Evolutionary conservation across 2,113 vertebrate species (phyloP), one percentile per base, ranked within the genome.

Genomic region (Pelvicachromis taeniatus): DNA sequence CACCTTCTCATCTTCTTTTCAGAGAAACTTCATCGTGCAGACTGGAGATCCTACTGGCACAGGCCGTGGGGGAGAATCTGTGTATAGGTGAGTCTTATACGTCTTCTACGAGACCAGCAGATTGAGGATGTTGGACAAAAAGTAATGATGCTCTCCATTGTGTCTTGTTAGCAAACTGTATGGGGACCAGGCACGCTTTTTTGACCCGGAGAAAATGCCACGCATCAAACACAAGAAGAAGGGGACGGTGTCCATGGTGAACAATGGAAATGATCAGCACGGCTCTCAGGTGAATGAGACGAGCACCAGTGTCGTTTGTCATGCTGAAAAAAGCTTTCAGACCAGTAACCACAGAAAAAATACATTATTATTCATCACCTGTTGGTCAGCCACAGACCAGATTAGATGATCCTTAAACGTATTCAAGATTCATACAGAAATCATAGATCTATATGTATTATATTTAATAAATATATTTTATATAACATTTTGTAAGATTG

Each of bases 171-270:
- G 99, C 91, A 98, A 98, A 16, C 95, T 99, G 4, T 99, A 99
- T 19, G 99, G 99, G n/a, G 97, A 99, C 91, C 99, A 99, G 91
- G 99, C 98, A 42, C 95, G 96, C 84, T 99, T 97, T 94, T 99
- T 99, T 82, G 98, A 99, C 31, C 90, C 93, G 8, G 98, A 99
- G 93, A 99, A 98, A 85, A 91, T 95, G 0, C 98, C 98, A 0
- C 97, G 99, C 88, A 99, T 99, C 94, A 99, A 99, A 88, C 99
- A 99, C 91, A 98, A 95, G 95, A 99, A 99, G 93, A 97, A 95
- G 59, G 98, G 99, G 65, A 99, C 97, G 0, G 97, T 99, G 17
- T 99, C 99, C 29, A 99, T 99, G 99, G 99, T 99, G 91, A 99
- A 99, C 95, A 99, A 99, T 55, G 99, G 99, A 87, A 97, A 42